phyloP scores from a whole-genome alignment of 2,113 vertebrate genomes.

The Antennarius striatus region DNA sequence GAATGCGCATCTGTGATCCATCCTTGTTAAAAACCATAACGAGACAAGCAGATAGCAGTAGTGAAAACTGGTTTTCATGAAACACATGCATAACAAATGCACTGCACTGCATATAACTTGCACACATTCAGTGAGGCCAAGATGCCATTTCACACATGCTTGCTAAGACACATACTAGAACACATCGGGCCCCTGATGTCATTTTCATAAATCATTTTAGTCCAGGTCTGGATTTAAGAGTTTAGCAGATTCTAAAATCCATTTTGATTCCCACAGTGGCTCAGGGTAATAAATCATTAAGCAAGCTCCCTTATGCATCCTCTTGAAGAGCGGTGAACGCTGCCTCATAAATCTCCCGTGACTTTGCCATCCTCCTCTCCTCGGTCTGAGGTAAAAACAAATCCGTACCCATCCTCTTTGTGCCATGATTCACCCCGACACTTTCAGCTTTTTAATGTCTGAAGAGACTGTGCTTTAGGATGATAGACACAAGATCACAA shows the following conservation, averaged over 20 bases:
- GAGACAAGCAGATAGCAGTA: constrained; percentile 18
- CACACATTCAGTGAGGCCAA: constrained; percentile 64
- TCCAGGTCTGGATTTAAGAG: constrained; percentile 67
- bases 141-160: constrained; percentile 57
- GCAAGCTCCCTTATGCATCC: constrained; percentile 58
- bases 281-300: constrained; percentile 74
- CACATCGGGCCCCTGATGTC: constrained; percentile 42
- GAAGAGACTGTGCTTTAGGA: constrained; percentile 13
- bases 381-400: constrained; percentile 36
- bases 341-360: constrained; percentile 63
- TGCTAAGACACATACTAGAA: constrained; percentile 47
- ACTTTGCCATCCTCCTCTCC: constrained; percentile 53
- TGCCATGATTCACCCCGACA: constrained; percentile 11
- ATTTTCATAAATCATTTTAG: constrained; percentile 73
- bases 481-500: constrained; percentile 31
- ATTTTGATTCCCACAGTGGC: constrained; percentile 75
- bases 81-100: constrained; percentile 13
- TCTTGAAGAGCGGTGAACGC: constrained; percentile 64
- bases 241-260: constrained; percentile 73
- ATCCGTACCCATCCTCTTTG: constrained; percentile 15
- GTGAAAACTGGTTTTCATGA: constrained; percentile 34
- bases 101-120: constrained; percentile 43
- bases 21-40: constrained; percentile 41
- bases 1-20: constrained; percentile 21
- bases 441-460: constrained; percentile 47